Evolutionary conservation across 2,797 vertebrate genomes (phyloP).

Genomic region (Pogonophryne albipinna): DNA sequence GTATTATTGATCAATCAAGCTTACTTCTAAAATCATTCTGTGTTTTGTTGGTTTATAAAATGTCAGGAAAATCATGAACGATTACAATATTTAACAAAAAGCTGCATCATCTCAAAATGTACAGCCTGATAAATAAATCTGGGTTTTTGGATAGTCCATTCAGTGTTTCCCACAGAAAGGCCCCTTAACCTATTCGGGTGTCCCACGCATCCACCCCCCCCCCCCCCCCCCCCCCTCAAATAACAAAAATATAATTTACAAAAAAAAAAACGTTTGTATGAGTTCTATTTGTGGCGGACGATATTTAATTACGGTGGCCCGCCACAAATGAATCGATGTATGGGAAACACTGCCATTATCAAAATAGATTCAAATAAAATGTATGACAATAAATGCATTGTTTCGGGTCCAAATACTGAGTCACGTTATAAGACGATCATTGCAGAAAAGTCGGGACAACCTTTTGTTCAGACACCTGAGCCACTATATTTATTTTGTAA

Average conservation of each 20-base stretch:
- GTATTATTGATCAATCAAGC: background rate
- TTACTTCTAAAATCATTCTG: background rate
- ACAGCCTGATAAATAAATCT: no score
- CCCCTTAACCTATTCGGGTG: no score
- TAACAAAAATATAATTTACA: no score
- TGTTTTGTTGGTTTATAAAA: background rate
- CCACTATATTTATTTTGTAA: conserved; percentile 37
- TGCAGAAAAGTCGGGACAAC: background rate
- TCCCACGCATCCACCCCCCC: no score
- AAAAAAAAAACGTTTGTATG: no score
- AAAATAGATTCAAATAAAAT: background rate
- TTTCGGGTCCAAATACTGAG: background rate
- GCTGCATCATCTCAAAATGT: background rate
- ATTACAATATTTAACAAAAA: background rate
- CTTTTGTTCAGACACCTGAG: conserved; percentile 16
- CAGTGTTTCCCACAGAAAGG: no score
- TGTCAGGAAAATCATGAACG: background rate
- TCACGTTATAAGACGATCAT: background rate
- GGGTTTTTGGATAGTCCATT: background rate
- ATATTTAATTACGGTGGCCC: no score
- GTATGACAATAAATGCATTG: background rate
- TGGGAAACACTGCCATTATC: background rate
- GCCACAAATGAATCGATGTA: no score
- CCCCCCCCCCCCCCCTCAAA: no score
- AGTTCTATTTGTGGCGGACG: no score